phyloP scores from a whole-genome alignment of 2,888 invertebrate genomes.

The Epirrhoe tristata region DNA sequence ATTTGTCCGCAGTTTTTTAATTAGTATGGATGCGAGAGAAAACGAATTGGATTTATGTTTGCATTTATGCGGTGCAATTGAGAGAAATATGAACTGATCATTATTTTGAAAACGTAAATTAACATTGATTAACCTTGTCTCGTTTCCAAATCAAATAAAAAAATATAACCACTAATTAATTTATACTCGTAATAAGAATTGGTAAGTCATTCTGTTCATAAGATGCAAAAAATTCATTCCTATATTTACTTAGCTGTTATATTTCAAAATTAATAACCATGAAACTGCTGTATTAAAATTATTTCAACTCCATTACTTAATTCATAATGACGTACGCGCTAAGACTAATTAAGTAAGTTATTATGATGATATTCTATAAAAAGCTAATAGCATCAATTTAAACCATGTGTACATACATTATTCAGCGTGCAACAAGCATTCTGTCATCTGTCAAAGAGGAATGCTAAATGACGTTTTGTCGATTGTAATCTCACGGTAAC shows the following conservation, averaged over 20 bases:
- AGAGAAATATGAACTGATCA: conserved; percentile 16
- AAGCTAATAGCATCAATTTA: conserved; percentile 37
- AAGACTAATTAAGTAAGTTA: conserved; percentile 15
- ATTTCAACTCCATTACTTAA: conserved; percentile 4
- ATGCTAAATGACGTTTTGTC: conserved; percentile 35
- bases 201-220: neutral
- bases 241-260: neutral
- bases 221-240: neutral
- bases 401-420: conserved; percentile 35
- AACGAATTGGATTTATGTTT: conserved; percentile 76
- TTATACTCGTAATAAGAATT: neutral
- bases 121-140: neutral
- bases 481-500: conserved; percentile 38
- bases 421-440: conserved; percentile 41
- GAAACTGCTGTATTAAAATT: neutral
- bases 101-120: conserved; percentile 1
- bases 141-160: neutral
- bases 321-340: conserved; percentile 10
- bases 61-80: conserved; percentile 38
- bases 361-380: conserved; percentile 17
- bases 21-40: conserved; percentile 80
- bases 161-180: neutral
- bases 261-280: neutral
- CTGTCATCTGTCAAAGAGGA: conserved; percentile 32
- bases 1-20: conserved; percentile 84